Base-by-base conservation (phyloP, 2,113 vertebrate genomes). In the Charina bottae region DNA sequence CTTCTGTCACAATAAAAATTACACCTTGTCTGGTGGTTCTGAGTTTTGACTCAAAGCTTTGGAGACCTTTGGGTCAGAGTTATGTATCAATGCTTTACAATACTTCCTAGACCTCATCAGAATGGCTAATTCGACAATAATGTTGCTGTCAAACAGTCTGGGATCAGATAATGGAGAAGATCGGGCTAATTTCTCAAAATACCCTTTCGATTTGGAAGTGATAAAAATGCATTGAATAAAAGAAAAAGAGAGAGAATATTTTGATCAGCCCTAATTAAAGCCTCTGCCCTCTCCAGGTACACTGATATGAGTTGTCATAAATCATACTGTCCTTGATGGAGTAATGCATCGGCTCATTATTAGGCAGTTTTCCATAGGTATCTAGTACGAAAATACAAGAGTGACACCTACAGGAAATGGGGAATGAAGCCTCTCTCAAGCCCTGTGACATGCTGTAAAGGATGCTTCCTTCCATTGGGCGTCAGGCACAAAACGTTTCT, bases 331-430 rank as follows among this genome's bases (percentile, higher is more conserved):
- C 49, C 64, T 33, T 72, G 6, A 72, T 78, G 6, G 33, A 37
- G 17, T 78, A 78, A 21, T 37, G 72, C 72, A 78, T 37, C 37
- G 15, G 33, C 13, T 56, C 0, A 64, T 64, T 64, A 64, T 46
- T 21, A 53, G 26, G 13, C 21, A 90, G 12, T 37, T 42, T 49
- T 12, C 26, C 33, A 8, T 46, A 26, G 26, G 21, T 24, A 49
- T 28, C 7, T 60, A 19, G 42, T 62, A 60, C 24, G 46, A 88
- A 64, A 78, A 87, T 55, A 28, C 64, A 90, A 87, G 68, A 42
- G 64, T 88, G 85, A 88, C 89, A 93, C n/a, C 92, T 87, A 37
- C 92, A 88, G 92, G 84, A 72, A 83, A 28, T 53, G 54, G 9
- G 21, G 49, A 56, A 33, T 42, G 78, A 88, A 54, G 55, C 37